Evolutionary conservation across 2,797 vertebrate genomes (phyloP), one percentile per base, ranked within the genome.

Genomic region (Arnoldichthys spilopterus): DNA sequence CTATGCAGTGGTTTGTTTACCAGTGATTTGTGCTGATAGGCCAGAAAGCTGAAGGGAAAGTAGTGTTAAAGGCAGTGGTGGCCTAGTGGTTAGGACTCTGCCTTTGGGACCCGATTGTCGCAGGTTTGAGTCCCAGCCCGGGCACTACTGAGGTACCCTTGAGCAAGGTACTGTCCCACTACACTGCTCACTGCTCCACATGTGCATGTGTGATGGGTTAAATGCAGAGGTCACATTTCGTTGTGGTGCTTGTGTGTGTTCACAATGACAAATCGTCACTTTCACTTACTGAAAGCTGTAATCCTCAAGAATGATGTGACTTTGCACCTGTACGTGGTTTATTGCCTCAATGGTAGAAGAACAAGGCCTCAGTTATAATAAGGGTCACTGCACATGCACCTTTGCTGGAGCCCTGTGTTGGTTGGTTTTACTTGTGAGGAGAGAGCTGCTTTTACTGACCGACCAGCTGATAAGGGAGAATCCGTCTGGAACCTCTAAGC

Each of bases 401-500:
- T 8, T 73, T 61, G 72, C 74, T 69, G 59, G 68, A 62, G 64
- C 49, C 61, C 32, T 74, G 24, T n/a, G 30, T 20, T n/a, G 71
- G 6, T 59, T 13, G 15, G 45, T 54, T 64, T 30, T 51, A 28
- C 34, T 11, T 64, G 54, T 26, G 18, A 75, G 58, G 13, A 58
- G 34, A 58, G 61, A 28, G 56, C 34, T 18, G 53, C 16, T 40
- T 61, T 53, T 15, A 49, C 63, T 13, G 28, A 26, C 24, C 26
- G 76, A 56, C 49, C 49, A 24, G 18, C 15, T 49, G 47, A 63
- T 7, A 6, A 53, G n/a, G 26, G 68, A 81, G 80, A 72, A 61
- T 79, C 54, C 63, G 83, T 85, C 83, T 83, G 78, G 73, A 82
- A 80, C 83, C 85, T 83, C 54, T 71, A 43, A 32, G 68, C 56